Evolutionary conservation across 2,888 invertebrate genomes (phyloP), one percentile per base, ranked within the genome.

Genomic region (Diploptera punctata): DNA sequence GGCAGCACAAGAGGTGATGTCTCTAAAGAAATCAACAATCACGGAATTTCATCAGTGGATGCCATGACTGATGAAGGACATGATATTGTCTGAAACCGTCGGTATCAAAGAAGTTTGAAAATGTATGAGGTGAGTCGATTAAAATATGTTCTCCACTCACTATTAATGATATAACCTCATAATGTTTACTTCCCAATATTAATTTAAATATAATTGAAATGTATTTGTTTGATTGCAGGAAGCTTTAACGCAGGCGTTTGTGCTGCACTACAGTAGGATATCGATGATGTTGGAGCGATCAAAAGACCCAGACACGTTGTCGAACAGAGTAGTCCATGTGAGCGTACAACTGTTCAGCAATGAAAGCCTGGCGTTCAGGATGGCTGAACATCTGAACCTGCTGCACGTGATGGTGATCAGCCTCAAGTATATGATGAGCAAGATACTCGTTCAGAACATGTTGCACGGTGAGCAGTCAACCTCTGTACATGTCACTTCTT

Each of bases 241-340:
- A 80, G 93, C 95, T 77, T 89, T 99, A 75, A 97, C 97, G 0
- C 89, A 94, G 76, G 95, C 97, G 5, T 98, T 99, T 85, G 97
- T 98, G 75, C 88, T 96, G 84, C 98, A 98, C 86, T 99, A 99
- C 85, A 95, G 95, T 76, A 90, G 97, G 79, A 97, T 98, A 79
- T 95, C 97, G 19, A 91, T 93, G 79, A 95, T 98, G 82, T 86
- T 99, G 74, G 94, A 95, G 80, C 89, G 90, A 79, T 93, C 94
- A 0, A 86, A 87, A 13, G 95, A 96, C 86, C 94, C 95, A 0
- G 97, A 97, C 82, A 95, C 94, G 3, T 86, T 98, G 2, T 96
- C 97, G 79, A 98, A 98, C 86, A 89, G 98, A 62, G 97, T 99
- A 0, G 98, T 99, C 0, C 99, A 99, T 84, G 97, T 99, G 84